Evolutionary conservation across 2,797 vertebrate species (phyloP).

Genomic region (Pseudomugil tenellus): DNA sequence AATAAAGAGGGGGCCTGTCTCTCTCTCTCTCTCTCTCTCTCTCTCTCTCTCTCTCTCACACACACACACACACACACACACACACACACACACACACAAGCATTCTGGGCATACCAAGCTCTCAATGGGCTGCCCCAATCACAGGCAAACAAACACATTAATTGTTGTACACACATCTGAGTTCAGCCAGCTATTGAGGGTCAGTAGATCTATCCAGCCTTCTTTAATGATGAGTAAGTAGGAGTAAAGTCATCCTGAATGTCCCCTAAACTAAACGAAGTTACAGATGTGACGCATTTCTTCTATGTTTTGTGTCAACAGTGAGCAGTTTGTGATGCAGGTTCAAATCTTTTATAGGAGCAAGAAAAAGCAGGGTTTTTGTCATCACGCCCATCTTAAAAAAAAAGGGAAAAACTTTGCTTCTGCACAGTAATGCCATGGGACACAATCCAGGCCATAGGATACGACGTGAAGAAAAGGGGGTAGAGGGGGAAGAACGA

Average conservation of each 20-base stretch:
- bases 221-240: constrained; percentile 28
- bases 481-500: not conserved
- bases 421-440: constrained; percentile 29
- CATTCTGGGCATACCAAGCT: constrained; percentile 81
- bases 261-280: not conserved
- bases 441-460: constrained; percentile 50
- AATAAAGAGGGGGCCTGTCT: constrained; percentile 58
- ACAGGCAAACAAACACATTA: constrained; percentile 27
- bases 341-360: not conserved
- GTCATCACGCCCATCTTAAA: not conserved
- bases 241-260: constrained; percentile 7
- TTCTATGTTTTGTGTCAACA: not conserved
- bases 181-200: constrained; percentile 12
- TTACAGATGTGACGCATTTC: constrained; percentile 7
- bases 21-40: too few species aligned
- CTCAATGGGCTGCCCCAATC: constrained; percentile 51
- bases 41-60: too few species aligned
- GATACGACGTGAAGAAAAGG: constrained; percentile 15
- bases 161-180: constrained; percentile 31
- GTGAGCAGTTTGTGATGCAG: not conserved
- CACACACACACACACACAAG: constrained; percentile 34
- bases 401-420: not conserved
- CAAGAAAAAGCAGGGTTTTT: not conserved
- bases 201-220: constrained; percentile 10
- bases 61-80: too few species aligned